phyloP scores from a whole-genome alignment of 2,797 vertebrate genomes.

The Danionella dracula region DNA sequence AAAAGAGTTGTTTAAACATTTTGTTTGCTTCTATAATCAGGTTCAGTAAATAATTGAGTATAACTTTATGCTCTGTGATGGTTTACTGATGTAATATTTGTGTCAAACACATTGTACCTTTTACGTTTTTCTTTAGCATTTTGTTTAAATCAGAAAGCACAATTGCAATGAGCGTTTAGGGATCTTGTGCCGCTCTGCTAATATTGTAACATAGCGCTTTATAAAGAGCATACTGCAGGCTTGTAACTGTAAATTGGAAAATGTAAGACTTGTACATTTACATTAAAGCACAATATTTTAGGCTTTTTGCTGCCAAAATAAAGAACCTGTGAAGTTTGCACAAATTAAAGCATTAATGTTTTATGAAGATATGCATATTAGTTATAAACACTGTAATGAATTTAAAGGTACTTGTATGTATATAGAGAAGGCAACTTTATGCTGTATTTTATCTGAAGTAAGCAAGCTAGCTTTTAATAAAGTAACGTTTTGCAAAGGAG shows the following conservation, averaged over 20 bases:
- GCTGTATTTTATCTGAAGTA: constrained; percentile 56
- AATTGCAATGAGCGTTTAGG: too few species aligned
- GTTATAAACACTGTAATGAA: constrained; percentile 21
- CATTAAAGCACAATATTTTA: constrained; percentile 14
- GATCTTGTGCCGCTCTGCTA: too few species aligned
- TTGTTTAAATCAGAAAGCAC: too few species aligned
- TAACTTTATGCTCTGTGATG: background rate
- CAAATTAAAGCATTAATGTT: constrained; percentile 51
- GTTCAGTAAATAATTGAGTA: background rate
- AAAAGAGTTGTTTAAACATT: background rate
- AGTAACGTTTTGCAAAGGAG: constrained; percentile 48
- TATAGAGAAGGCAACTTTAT: constrained; percentile 64
- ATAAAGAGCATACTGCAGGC: constrained; percentile 56
- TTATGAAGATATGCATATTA: constrained; percentile 39
- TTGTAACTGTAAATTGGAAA: constrained; percentile 51
- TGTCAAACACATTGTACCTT: background rate
- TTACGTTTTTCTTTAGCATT: constrained; percentile 34
- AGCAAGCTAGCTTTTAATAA: constrained; percentile 62
- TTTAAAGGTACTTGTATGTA: constrained; percentile 56
- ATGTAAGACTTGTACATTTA: constrained; percentile 44
- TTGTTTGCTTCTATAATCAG: background rate
- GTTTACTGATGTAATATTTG: background rate
- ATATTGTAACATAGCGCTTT: constrained; percentile 68
- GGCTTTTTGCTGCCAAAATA: constrained; percentile 22
- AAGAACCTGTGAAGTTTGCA: constrained; percentile 37